phyloP scores from a whole-genome alignment of 2,113 vertebrate genomes.

The Phoenicopterus ruber region DNA sequence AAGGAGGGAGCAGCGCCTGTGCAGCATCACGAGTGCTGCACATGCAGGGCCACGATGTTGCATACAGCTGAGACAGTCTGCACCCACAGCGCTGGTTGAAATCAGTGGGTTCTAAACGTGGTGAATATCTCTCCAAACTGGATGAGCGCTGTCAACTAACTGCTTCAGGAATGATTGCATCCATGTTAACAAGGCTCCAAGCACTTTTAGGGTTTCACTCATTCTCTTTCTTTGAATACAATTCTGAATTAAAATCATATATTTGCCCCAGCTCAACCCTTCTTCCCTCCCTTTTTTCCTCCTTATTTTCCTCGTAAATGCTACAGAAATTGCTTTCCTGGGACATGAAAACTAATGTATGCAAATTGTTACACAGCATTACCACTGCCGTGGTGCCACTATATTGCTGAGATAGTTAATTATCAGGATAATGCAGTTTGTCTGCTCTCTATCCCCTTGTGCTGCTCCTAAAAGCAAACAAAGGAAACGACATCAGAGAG shows the following conservation, averaged over 20 bases:
- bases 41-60: accelerated
- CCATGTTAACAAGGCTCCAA: neutral
- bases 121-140: neutral
- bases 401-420: constrained; percentile 54
- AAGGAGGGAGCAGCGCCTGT: neutral
- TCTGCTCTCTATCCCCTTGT: constrained; percentile 41
- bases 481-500: constrained; percentile 21
- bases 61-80: neutral
- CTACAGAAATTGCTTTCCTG: constrained; percentile 31
- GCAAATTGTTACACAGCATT: constrained; percentile 53
- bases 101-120: neutral
- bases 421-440: constrained; percentile 45
- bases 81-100: neutral
- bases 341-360: constrained; percentile 48
- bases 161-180: neutral
- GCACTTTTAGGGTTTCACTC: neutral
- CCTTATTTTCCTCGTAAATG: constrained; percentile 21
- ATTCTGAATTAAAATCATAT: neutral
- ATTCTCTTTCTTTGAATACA: neutral
- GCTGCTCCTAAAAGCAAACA: constrained; percentile 51
- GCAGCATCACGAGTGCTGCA: neutral
- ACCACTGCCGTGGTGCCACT: neutral
- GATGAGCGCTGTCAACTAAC: neutral
- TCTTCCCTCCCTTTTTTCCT: neutral
- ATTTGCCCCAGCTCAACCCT: neutral